Evolutionary conservation across 2,113 vertebrate species (phyloP).

Genomic region (Otocyon megalotis): DNA sequence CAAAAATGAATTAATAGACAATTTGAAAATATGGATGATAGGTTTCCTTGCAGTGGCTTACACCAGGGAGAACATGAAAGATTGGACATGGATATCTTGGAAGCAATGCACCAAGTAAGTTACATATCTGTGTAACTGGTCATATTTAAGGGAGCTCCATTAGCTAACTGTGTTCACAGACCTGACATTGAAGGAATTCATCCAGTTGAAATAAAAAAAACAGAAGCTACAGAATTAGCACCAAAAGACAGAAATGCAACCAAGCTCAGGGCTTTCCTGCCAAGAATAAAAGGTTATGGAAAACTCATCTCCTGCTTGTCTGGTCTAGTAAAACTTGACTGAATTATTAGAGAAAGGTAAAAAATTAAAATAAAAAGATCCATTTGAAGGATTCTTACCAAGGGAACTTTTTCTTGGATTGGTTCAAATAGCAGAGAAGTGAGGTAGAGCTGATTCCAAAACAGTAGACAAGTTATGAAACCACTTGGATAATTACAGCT

Average conservation of each 20-base stretch:
- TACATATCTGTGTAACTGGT: slow-evolving; percentile 29
- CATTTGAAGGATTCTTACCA: slow-evolving; percentile 65
- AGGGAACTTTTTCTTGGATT: slow-evolving; percentile 47
- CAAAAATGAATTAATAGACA: slow-evolving; percentile 40
- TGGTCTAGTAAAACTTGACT: slow-evolving; percentile 80
- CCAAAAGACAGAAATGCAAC: slow-evolving; percentile 75
- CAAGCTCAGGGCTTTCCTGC: slow-evolving; percentile 78
- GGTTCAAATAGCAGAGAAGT: slow-evolving; percentile 45
- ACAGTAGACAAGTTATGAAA: slow-evolving; percentile 64
- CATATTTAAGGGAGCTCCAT: slow-evolving; percentile 15
- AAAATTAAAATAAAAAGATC: slow-evolving; percentile 73
- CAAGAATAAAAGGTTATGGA: slow-evolving; percentile 73
- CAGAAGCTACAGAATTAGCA: slow-evolving; percentile 77
- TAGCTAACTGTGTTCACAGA: slow-evolving; percentile 59
- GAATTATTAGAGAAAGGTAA: slow-evolving; percentile 80
- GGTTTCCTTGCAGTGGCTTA: neutral
- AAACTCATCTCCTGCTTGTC: slow-evolving; percentile 82
- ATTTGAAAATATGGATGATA: neutral
- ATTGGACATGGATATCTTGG: neutral
- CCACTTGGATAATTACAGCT: slow-evolving; percentile 41
- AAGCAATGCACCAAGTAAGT: slow-evolving; percentile 17
- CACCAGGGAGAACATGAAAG: neutral
- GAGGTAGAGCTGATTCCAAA: slow-evolving; percentile 56
- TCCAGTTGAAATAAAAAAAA: slow-evolving; percentile 69
- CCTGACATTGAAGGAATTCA: slow-evolving; percentile 66